Base-by-base conservation (phyloP, 1,140 invertebrate genomes). In the Kradibia gibbosae region DNA sequence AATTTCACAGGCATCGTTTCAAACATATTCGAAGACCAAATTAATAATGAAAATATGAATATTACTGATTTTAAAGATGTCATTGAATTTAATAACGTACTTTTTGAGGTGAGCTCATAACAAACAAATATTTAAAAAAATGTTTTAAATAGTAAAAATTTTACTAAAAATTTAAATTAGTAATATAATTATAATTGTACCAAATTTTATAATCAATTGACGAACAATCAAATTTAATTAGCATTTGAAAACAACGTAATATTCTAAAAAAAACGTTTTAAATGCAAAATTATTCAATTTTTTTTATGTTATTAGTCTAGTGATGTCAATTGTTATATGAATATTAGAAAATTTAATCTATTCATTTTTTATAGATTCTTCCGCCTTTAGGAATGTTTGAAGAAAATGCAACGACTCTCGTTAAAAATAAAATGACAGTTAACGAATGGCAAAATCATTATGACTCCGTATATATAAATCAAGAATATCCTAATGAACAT, bases 381-480 rank as follows among this genome's bases (percentile, higher is more conserved):
- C 81, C 81, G 5, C 65, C 81, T 1, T 67, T 82, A 15, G 80
- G 62, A 67, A 77, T 77, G 75, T 78, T 73, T 36, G 81, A 82
- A 36, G 81, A 82, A 67, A 82, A 74, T 50, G 48, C 65, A 0
- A 78, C 74, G 4, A 82, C 70, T 1, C 25, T 78, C n/a, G 53
- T 73, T 11, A 62, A 73, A 0, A 78, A 82, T 57, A 78, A 62
- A 62, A 82, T 82, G 75, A 62, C 67, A 2, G 22, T 82, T 4
- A 28, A 53, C 0, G 31, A 82, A 17, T 82, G 81, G 81, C 81
- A 78, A 34, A 62, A 10, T 0, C 10, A 53, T n/a, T 82, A 82
- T 50, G 75, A 82, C 31, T 70, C 80, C 1, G 34, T 8, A 39
- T 42, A 53, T 15, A 39, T 45, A 22, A 28, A 7, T 39, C 17